Conservation (phyloP, 30 jellyfish, hydroid and myxozoan species). For the Turritopsis rubra region DNA sequence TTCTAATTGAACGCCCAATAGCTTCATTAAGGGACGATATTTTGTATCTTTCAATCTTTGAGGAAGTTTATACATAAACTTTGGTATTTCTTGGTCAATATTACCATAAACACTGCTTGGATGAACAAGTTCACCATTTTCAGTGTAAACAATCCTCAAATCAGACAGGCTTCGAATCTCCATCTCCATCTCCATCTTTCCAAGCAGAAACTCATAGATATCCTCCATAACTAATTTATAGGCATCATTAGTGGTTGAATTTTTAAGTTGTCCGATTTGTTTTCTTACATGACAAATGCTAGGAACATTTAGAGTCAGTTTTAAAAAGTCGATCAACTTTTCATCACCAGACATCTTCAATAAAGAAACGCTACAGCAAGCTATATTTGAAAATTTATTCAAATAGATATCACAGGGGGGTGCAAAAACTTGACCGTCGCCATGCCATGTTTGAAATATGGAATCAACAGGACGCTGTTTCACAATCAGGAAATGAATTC, state of each 20-base stretch:
- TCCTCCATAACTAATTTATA: background rate
- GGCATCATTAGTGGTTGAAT: background rate
- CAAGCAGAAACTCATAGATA: background rate
- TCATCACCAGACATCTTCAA: background rate
- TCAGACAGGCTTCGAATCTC: background rate
- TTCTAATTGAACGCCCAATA: constrained; percentile 29
- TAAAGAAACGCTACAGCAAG: background rate
- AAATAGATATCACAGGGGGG: background rate
- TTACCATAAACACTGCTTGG: background rate
- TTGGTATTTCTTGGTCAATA: constrained; percentile 1
- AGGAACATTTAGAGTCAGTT: background rate
- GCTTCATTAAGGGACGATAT: constrained; percentile 25
- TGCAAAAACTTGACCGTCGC: background rate
- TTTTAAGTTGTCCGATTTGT: background rate
- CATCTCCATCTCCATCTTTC: background rate
- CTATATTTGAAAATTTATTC: background rate
- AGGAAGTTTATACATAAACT: background rate
- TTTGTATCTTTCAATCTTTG: background rate
- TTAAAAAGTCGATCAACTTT: background rate
- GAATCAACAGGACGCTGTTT: background rate
- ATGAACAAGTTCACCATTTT: background rate
- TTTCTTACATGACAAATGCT: background rate
- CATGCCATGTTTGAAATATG: background rate
- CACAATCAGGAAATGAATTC: constrained; percentile 9
- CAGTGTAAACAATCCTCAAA: background rate